phyloP scores from a whole-genome alignment of 2,888 invertebrate genomes.

The Periphyllus acericola region DNA sequence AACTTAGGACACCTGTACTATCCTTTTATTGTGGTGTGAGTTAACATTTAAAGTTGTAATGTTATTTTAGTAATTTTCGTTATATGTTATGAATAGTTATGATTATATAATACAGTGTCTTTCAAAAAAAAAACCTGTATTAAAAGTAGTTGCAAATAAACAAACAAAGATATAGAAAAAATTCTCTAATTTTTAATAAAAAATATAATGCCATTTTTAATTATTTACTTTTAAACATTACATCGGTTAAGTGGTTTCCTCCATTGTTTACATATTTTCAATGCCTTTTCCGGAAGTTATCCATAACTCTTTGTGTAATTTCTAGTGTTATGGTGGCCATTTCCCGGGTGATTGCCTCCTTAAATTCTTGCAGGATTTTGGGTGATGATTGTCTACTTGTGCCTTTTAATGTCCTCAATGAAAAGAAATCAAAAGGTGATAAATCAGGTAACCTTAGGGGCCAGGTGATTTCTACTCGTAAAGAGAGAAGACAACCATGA shows the following conservation, averaged over 20 bases:
- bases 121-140: too few relatives aligned
- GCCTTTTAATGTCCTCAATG: conserved; percentile 31
- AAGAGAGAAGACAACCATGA: not conserved
- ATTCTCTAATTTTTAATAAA: not conserved
- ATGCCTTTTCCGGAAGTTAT: conserved; percentile 63
- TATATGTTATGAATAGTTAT: too few relatives aligned
- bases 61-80: too few relatives aligned
- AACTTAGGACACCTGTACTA: too few relatives aligned
- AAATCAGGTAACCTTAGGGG: conserved; percentile 53
- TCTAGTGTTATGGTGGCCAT: conserved; percentile 63
- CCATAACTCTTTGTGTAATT: conserved; percentile 63
- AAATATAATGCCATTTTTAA: not conserved
- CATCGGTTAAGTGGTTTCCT: conserved; percentile 63
- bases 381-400: conserved; percentile 63
- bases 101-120: not conserved
- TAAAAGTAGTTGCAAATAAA: too few relatives aligned
- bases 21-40: too few relatives aligned
- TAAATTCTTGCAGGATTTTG: conserved; percentile 64
- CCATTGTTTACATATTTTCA: conserved; percentile 63
- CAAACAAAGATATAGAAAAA: too few relatives aligned
- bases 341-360: conserved; percentile 64
- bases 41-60: too few relatives aligned
- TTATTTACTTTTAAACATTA: conserved; percentile 63
- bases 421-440: conserved; percentile 60
- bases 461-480: not conserved